These are phyloP conservation scores for Kryptolebias ocellatus DNA, from an alignment of 2,797 vertebrate genomes.

Conservation along the genomic window DNA sequence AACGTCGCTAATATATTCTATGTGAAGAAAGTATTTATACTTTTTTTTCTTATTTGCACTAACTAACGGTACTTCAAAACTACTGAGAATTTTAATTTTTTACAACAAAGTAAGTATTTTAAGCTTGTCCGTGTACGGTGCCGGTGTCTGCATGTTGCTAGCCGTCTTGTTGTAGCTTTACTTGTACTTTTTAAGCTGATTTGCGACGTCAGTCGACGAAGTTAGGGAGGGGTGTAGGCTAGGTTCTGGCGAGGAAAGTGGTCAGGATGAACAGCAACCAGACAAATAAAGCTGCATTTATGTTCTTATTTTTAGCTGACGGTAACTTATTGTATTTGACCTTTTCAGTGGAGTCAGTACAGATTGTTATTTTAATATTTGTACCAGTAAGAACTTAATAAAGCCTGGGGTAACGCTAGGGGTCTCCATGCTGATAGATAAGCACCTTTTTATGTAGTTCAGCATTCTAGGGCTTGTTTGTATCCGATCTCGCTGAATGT, in stretches of 20 bases:
- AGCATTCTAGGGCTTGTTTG: no score
- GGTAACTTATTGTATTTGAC: background rate
- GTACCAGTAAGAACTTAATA: no score
- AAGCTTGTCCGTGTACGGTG: background rate
- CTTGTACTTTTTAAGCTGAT: conserved; percentile 69
- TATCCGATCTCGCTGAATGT: background rate
- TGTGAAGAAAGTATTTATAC: conserved; percentile 83
- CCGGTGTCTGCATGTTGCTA: background rate
- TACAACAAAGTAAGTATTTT: conserved; percentile 80
- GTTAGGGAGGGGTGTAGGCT: conserved; percentile 69
- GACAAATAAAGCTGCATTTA: no score
- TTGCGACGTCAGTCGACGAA: conserved; percentile 81
- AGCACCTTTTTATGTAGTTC: no score
- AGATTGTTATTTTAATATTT: no score
- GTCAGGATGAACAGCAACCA: background rate
- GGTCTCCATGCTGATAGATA: no score
- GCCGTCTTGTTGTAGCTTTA: conserved; percentile 25
- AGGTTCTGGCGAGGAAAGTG: conserved; percentile 18
- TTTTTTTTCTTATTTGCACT: conserved; percentile 82
- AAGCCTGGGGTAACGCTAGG: no score
- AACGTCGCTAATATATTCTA: conserved; percentile 73
- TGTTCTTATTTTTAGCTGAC: background rate
- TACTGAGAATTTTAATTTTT: conserved; percentile 80
- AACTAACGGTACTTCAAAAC: conserved; percentile 82
- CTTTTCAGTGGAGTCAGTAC: no score